Conservation (phyloP, 1,140 invertebrate species). For the Heliconius congener region DNA sequence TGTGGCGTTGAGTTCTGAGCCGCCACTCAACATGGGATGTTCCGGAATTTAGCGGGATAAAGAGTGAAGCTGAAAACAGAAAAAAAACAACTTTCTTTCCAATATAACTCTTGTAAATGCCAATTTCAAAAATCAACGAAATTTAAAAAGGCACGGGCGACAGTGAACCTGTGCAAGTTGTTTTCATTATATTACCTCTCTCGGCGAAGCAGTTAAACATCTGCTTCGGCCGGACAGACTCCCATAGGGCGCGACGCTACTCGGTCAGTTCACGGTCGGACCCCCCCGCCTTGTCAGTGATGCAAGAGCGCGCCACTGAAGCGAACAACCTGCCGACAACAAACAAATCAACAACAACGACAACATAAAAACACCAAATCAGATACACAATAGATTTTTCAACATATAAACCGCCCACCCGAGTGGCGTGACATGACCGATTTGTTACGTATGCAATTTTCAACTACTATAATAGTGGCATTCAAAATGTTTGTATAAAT, state of each 20-base stretch:
- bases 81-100: too few relatives aligned
- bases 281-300: conserved; percentile 88
- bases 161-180: neutral
- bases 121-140: neutral
- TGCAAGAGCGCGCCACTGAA: conserved; percentile 95
- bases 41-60: too few relatives aligned
- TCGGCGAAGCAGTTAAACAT: conserved; percentile 56
- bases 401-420: neutral
- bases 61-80: neutral
- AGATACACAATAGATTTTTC: neutral
- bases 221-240: conserved; percentile 63
- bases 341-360: neutral
- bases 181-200: conserved; percentile 47
- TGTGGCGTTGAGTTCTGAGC: too few relatives aligned
- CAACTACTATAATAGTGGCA: neutral
- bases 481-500: neutral
- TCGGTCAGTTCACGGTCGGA: conserved; percentile 65
- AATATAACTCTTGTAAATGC: neutral
- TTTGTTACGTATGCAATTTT: neutral
- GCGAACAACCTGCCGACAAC: conserved; percentile 87
- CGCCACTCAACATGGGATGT: too few relatives aligned
- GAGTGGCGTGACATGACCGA: neutral
- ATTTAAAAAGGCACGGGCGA: neutral
- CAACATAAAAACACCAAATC: neutral
- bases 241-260: conserved; percentile 73